Evolutionary conservation across 2,113 vertebrate genomes (phyloP).

Genomic region (Rhinogobius similis): DNA sequence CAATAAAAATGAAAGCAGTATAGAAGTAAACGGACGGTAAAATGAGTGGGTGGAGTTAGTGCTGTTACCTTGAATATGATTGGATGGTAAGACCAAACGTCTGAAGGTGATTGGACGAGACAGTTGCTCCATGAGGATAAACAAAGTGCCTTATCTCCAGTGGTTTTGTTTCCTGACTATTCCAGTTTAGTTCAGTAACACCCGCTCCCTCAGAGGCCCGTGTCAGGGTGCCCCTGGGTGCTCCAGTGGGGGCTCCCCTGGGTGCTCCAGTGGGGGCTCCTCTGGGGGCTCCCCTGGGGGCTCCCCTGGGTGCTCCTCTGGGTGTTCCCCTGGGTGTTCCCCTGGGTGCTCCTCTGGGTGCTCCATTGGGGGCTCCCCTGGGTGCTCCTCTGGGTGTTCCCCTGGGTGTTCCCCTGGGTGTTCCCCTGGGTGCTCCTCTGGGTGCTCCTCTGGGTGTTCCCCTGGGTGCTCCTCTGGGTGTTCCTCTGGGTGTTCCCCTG

Average conservation of each 20-base stretch:
- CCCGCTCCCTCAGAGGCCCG: slow-evolving; percentile 65
- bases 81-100: slow-evolving; percentile 72
- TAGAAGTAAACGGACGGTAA: slow-evolving; percentile 23
- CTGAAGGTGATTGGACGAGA: slow-evolving; percentile 39
- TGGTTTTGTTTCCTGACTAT: slow-evolving; percentile 76
- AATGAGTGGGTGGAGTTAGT: slow-evolving; percentile 47
- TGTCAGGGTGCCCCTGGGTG: neutral
- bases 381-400: too few relatives aligned
- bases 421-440: too few relatives aligned
- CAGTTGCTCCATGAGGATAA: slow-evolving; percentile 51
- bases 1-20: slow-evolving; percentile 47
- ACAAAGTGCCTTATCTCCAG: slow-evolving; percentile 83
- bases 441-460: too few relatives aligned
- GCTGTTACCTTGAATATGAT: slow-evolving; percentile 72
- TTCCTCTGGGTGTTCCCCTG: too few relatives aligned
- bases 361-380: too few relatives aligned
- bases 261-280: too few relatives aligned
- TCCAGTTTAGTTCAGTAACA: slow-evolving; percentile 75
- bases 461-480: neutral
- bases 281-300: too few relatives aligned
- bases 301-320: too few relatives aligned
- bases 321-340: too few relatives aligned
- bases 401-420: too few relatives aligned
- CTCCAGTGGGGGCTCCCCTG: neutral
- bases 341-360: too few relatives aligned